phyloP scores from a whole-genome alignment of 2,888 invertebrate species.

The Pristionchus fissidentatus region DNA sequence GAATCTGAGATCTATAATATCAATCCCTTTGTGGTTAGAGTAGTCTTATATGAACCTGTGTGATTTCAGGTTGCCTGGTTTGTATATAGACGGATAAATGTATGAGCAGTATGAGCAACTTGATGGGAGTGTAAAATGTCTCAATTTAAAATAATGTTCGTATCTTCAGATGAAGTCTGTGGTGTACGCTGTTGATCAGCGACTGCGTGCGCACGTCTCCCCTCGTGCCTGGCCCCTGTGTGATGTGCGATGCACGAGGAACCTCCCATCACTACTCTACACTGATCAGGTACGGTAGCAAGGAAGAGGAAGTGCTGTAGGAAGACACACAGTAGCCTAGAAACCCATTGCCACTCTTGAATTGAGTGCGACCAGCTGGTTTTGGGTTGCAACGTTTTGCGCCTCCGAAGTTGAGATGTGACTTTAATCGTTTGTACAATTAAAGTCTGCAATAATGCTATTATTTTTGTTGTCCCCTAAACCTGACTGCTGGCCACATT shows the following conservation, averaged over 20 bases:
- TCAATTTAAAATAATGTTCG: background rate
- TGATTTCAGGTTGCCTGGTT: background rate
- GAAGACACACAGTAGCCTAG: background rate
- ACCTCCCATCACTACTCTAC: background rate
- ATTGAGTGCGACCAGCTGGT: no score
- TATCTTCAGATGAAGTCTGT: constrained; percentile 58
- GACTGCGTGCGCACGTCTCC: constrained; percentile 61
- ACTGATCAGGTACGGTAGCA: constrained; percentile 35
- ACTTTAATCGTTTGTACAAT: no score
- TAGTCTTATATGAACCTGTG: background rate
- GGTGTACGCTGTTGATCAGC: constrained; percentile 59
- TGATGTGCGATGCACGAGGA: constrained; percentile 55
- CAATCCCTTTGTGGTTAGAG: background rate
- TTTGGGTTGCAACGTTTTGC: no score
- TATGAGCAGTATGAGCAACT: no score
- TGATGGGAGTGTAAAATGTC: no score
- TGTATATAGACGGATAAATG: background rate
- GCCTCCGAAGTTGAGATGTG: no score
- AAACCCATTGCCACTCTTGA: background rate
- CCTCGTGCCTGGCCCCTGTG: constrained; percentile 64
- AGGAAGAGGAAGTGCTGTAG: no score
- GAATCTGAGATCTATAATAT: no score
- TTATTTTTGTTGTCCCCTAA: no score
- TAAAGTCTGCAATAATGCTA: no score
- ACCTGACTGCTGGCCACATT: no score